Conservation (phyloP, 2,797 vertebrate species). For the Ptychadena robeensis region DNA sequence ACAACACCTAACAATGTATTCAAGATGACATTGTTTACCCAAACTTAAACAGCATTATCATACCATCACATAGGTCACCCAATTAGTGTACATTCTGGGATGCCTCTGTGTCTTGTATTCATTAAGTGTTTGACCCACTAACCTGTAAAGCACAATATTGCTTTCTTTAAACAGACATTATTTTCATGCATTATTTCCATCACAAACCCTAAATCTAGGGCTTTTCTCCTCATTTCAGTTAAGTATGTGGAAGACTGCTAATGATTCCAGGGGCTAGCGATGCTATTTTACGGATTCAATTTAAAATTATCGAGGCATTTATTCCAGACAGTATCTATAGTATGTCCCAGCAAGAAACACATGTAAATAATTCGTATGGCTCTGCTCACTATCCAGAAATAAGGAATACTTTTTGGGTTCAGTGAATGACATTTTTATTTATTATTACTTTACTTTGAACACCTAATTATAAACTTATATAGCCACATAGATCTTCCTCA, state of each 20-base stretch:
- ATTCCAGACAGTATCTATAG: not conserved
- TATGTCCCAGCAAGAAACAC: not conserved
- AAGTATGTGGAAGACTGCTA: not conserved
- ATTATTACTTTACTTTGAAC: too few relatives aligned
- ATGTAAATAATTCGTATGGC: not conserved
- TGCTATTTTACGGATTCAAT: not conserved
- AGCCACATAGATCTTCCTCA: too few relatives aligned
- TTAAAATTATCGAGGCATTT: not conserved
- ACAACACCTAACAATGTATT: not conserved
- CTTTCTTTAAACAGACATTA: not conserved
- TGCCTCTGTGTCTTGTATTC: not conserved
- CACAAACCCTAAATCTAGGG: not conserved
- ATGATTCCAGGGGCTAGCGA: not conserved
- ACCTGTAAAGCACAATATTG: not conserved
- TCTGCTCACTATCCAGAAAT: not conserved
- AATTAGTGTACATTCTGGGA: conserved; percentile 14
- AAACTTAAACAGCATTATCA: not conserved
- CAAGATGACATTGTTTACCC: not conserved
- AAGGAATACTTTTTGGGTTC: not conserved
- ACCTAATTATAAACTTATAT: too few relatives aligned
- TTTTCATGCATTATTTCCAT: not conserved
- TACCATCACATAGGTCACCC: not conserved
- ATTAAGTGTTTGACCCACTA: not conserved
- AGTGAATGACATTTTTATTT: too few relatives aligned
- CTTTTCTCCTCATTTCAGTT: not conserved